Percentiles rank a stretch among this genome's conserved stretches.
These are phyloP conservation scores for Pelecanoides urinatrix DNA, from an alignment of 2,113 vertebrate genomes.

Conservation along the genomic window DNA sequence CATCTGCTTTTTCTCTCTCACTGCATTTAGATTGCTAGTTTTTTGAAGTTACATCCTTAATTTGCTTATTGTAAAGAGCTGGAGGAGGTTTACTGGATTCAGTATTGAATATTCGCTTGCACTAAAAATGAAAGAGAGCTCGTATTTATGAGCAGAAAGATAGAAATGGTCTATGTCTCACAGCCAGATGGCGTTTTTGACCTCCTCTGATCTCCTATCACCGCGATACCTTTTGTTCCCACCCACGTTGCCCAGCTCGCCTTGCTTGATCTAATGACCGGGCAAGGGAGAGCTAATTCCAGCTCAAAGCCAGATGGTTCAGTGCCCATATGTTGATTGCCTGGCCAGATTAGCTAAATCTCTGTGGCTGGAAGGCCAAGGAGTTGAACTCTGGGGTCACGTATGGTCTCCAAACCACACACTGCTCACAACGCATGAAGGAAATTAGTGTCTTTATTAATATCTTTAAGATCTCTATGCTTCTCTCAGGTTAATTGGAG, in stretches of 20 bases:
- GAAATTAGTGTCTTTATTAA: not conserved
- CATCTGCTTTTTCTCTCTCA: not conserved
- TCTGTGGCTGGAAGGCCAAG: not conserved
- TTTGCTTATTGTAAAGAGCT: not conserved
- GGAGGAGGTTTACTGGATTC: not conserved
- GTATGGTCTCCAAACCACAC: not conserved
- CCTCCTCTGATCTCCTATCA: not conserved
- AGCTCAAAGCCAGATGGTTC: conserved; percentile 28
- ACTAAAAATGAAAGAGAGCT: not conserved
- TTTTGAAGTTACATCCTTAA: not conserved
- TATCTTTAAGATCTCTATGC: not conserved
- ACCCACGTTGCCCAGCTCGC: not conserved
- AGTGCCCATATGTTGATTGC: not conserved
- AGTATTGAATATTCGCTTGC: not conserved
- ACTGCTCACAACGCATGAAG: not conserved
- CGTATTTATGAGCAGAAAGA: not conserved
- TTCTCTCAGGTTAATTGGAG: not conserved
- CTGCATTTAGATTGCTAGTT: not conserved
- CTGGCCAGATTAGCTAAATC: not conserved
- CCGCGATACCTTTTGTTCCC: not conserved
- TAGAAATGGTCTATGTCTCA: not conserved
- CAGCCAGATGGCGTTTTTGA: not conserved
- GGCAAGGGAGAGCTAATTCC: conserved; percentile 7
- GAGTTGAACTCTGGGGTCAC: not conserved
- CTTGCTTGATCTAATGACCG: not conserved